Percentiles rank a stretch among this genome's conserved stretches.
Evolutionary conservation across 2,113 vertebrate species (phyloP).

Genomic region (Myrmecobius fasciatus): DNA sequence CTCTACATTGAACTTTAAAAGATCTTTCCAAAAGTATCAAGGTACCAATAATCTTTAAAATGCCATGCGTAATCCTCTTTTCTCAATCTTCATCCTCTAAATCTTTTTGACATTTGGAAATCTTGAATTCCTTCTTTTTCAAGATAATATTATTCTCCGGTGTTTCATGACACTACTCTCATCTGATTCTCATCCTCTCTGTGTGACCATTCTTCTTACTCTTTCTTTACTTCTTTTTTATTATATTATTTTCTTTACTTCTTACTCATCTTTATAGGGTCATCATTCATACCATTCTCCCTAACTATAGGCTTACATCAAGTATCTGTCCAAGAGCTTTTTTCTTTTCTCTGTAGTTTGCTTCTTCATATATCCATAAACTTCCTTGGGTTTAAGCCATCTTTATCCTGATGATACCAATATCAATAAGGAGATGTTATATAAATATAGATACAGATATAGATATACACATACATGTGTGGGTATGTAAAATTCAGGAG

Average conservation of each 20-base stretch:
- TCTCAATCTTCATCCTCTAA: not conserved
- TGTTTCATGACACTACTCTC: not conserved
- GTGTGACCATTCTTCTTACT: too few relatives aligned
- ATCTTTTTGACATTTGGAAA: too few relatives aligned
- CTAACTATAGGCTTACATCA: too few relatives aligned
- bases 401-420: not conserved
- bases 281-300: too few relatives aligned
- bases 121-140: not conserved
- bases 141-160: not conserved
- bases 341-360: too few relatives aligned
- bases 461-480: not conserved
- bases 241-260: too few relatives aligned
- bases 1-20: not conserved
- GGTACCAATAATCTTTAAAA: not conserved
- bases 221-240: too few relatives aligned
- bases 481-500: slow-evolving; percentile 11
- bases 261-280: too few relatives aligned
- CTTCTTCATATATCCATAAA: too few relatives aligned
- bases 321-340: too few relatives aligned
- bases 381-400: not conserved
- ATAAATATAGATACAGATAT: too few relatives aligned
- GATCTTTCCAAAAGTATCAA: not conserved
- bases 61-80: not conserved
- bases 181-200: too few relatives aligned
- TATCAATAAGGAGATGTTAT: not conserved